These are phyloP conservation scores for Luffia ferchaultella DNA, from an alignment of 2,888 invertebrate species.

Conservation along the genomic window DNA sequence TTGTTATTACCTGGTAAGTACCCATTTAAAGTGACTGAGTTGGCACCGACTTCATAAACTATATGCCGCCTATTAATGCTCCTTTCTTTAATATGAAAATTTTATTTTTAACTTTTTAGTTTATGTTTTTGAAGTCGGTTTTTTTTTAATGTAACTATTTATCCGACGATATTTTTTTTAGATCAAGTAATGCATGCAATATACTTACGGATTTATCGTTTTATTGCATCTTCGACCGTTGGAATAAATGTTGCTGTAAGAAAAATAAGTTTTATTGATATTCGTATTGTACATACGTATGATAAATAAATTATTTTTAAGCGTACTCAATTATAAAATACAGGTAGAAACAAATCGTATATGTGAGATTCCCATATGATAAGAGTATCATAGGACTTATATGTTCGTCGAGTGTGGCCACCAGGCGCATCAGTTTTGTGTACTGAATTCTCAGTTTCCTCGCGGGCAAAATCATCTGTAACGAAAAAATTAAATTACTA, in stretches of 20 bases:
- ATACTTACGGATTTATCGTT: not conserved
- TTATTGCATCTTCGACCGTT: not conserved
- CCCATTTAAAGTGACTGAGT: too few relatives aligned
- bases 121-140: too few relatives aligned
- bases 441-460: not conserved
- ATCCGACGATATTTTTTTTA: too few relatives aligned
- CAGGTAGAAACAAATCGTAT: not conserved
- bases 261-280: not conserved
- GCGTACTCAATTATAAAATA: not conserved
- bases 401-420: not conserved
- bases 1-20: too few relatives aligned
- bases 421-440: not conserved
- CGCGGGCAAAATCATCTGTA: not conserved
- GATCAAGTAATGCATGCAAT: too few relatives aligned
- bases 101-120: too few relatives aligned
- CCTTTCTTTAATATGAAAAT: too few relatives aligned
- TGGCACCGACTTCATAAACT: too few relatives aligned
- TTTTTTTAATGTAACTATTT: too few relatives aligned
- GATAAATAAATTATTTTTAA: too few relatives aligned
- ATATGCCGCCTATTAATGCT: too few relatives aligned
- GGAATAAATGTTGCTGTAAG: not conserved
- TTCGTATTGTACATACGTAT: not conserved
- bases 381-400: not conserved
- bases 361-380: not conserved
- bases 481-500: too few relatives aligned